Conservation (phyloP, 2,888 invertebrate genomes). For the Drosophila aldrichi region DNA sequence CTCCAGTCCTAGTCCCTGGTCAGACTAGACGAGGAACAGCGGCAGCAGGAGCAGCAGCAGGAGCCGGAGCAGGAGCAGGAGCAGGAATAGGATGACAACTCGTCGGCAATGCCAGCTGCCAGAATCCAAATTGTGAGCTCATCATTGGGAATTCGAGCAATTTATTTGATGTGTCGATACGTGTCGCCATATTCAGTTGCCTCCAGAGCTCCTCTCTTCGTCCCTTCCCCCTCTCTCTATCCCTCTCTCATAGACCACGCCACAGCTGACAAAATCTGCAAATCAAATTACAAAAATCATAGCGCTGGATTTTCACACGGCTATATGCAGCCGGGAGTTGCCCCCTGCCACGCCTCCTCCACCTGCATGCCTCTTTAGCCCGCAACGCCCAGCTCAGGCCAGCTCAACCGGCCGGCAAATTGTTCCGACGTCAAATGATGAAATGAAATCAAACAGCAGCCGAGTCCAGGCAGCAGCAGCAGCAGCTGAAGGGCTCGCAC, state of each 20-base stretch:
- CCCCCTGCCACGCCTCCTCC: background rate
- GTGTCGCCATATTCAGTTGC: constrained; percentile 50
- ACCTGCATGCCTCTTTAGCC: too few relatives aligned
- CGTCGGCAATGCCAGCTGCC: constrained; percentile 30
- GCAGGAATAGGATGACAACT: background rate
- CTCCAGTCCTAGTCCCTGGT: constrained; percentile 39
- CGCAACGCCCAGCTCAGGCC: background rate
- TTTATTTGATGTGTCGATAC: constrained; percentile 73
- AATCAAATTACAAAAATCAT: constrained; percentile 82
- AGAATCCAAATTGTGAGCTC: constrained; percentile 54
- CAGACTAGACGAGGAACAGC: constrained; percentile 14
- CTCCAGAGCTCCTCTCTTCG: too few relatives aligned
- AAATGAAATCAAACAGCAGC: constrained; percentile 75
- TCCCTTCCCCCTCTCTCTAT: too few relatives aligned
- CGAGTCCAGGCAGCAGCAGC: background rate
- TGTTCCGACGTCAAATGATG: constrained; percentile 80
- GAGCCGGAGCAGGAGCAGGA: background rate
- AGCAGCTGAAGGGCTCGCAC: constrained; percentile 15
- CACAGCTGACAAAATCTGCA: constrained; percentile 69
- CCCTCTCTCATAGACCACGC: background rate
- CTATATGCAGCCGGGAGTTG: constrained; percentile 66
- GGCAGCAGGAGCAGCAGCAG: background rate
- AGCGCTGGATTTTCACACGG: constrained; percentile 78
- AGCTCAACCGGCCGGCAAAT: constrained; percentile 76
- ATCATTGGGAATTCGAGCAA: constrained; percentile 70